Percentiles rank a stretch among this genome's conserved stretches.
Conservation (phyloP, 1,140 invertebrate species). For the Rhyzopertha dominica region DNA sequence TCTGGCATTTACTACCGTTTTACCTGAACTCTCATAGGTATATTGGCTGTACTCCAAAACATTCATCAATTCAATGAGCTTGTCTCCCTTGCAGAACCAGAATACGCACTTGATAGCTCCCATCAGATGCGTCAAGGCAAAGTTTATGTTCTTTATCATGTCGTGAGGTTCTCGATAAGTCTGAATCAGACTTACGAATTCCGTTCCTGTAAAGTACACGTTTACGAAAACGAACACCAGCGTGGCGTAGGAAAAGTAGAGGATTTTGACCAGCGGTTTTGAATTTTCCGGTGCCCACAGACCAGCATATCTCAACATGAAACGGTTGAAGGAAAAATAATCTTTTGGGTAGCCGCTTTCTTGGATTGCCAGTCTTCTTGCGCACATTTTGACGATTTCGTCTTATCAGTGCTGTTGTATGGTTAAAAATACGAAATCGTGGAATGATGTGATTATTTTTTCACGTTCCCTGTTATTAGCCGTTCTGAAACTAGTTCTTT, state of each 20-base stretch:
- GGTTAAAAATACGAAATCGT: too few relatives aligned
- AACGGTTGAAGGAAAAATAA: slow-evolving; percentile 32
- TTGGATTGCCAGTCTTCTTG: too few relatives aligned
- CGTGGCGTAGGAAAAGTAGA: slow-evolving; percentile 29
- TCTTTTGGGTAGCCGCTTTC: slow-evolving; percentile 18
- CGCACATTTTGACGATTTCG: too few relatives aligned
- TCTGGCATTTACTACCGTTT: too few relatives aligned
- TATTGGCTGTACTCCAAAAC: slow-evolving; percentile 26
- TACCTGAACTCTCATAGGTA: slow-evolving; percentile 28
- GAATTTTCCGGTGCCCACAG: slow-evolving; percentile 28
- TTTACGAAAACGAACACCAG: slow-evolving; percentile 34
- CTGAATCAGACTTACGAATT: slow-evolving; percentile 30
- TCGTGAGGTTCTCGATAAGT: slow-evolving; percentile 28
- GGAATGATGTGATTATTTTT: too few relatives aligned
- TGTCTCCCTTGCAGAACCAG: slow-evolving; percentile 30
- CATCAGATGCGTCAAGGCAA: slow-evolving; percentile 36
- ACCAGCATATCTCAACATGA: slow-evolving; percentile 33
- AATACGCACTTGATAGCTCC: slow-evolving; percentile 34
- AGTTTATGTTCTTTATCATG: slow-evolving; percentile 37
- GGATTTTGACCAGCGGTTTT: slow-evolving; percentile 17
- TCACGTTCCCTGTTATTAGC: too few relatives aligned
- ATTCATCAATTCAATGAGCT: slow-evolving; percentile 28
- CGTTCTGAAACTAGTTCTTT: too few relatives aligned
- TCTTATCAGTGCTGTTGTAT: too few relatives aligned
- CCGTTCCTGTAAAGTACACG: slow-evolving; percentile 33